Base-by-base conservation (phyloP, 1,140 invertebrate species). In the Brachionus manjavacas region DNA sequence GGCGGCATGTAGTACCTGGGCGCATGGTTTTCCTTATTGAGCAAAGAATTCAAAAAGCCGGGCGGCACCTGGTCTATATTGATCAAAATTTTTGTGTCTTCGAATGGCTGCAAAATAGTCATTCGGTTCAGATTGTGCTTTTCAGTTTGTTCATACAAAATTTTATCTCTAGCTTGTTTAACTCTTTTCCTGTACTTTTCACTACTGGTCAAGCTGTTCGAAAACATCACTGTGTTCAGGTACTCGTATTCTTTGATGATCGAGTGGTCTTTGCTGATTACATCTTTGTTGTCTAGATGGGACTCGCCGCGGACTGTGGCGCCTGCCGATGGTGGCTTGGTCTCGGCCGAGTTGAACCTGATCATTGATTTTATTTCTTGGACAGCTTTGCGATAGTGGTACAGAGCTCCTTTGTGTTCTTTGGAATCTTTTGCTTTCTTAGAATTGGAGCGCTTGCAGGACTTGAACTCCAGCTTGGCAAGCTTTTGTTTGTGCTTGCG, bases 31-130 rank as follows among this genome's bases (percentile, higher is more conserved):
- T 81, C 52, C 35, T 81, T 81, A 43, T 81, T 81, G n/a, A 81
- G 52, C 23, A 81, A 28, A 0, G 31, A 43, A 12, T 81, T 81
- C 16, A 81, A 68, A 20, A 81, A 64, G 1, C 64, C 41, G 6
- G 79, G 20, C 9, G 79, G 64, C 11, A 81, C 79, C 41, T 68
- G 52, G 20, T 81, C 79, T 41, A 81, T 68, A 46, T 81, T 81
- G 9, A 81, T 68, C 6, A 81, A 35, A 35, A 81, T 81, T 81
- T 81, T 81, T 0, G 79, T 81, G n/a, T 81, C 79, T 31, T 81
- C 79, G 39, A 81, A 81, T 28, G 79, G 79, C 31, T 81, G 79
- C 11, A 81, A 41, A 12, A 81, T 68, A 25, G 79, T 81, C 79
- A 81, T 64, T 64, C 41, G n/a, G 39, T 81, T 81, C 41, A 81